Base-by-base conservation (phyloP, 2,888 invertebrate species). In the Dryococelus australis region DNA sequence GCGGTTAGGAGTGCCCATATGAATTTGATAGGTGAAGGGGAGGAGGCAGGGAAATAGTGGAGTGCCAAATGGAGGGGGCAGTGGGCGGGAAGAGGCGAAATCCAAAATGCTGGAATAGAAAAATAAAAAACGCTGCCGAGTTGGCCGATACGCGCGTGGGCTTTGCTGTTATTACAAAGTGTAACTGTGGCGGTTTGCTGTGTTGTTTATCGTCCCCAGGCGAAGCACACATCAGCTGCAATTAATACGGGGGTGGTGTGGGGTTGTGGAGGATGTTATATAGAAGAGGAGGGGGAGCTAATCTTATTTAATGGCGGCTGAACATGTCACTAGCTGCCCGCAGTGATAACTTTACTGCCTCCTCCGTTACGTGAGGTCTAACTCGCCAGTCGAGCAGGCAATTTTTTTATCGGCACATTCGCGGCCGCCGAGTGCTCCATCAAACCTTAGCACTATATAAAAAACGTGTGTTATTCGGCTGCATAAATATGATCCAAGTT, bases 171-270 rank as follows among this genome's bases (percentile, higher is more conserved):
- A 65, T 65, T 65, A 65, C 65, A 65, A 65, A 65, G 16, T 65
- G 65, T 65, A 65, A 65, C 65, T 65, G 65, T 65, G 8, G 65
- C 65, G 65, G 47, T n/a, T n/a, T n/a, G n/a, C 65, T 8, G 20
- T 8, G 65, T 65, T 65, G 65, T 65, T 65, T 65, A 65, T 65
- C 65, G 65, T 65, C 65, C 65, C 65, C 65, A 65, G 65, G 65
- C 65, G 65, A 24, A 16, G 20, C 65, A 65, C 65, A 65, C 65
- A 65, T 65, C 65, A 65, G 65, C 65, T 65, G 65, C 65, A 65
- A 65, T 24, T 65, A 65, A 65, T 65, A 47, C 47, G 47, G 47
- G n/a, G n/a, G n/a, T 47, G 47, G 47, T 47, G 47, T 47, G 47
- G 47, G 47, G 47, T 6, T 47, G 65, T 16, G 20, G 65, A 8